Evolutionary conservation across 2,797 vertebrate species (phyloP).

Genomic region (Lagodon rhomboides): DNA sequence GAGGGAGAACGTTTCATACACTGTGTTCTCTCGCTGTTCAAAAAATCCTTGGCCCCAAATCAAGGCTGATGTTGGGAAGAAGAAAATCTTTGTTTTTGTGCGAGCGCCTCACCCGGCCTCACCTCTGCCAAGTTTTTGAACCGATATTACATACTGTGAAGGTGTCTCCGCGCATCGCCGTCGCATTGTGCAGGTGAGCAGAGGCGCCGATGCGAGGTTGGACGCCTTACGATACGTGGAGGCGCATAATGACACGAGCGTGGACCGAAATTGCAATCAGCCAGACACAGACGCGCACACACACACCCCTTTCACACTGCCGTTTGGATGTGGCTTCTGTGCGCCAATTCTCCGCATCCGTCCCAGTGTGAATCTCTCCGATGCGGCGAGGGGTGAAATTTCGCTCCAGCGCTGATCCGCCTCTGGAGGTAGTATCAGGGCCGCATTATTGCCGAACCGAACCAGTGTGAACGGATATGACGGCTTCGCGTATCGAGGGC

Average conservation of each 20-base stretch:
- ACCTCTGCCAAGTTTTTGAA: constrained; percentile 28
- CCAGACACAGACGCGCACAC: too few species aligned
- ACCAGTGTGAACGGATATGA: too few species aligned
- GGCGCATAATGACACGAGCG: constrained; percentile 21
- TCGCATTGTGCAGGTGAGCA: constrained; percentile 25
- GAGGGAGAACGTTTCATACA: not conserved
- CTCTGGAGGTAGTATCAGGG: too few species aligned
- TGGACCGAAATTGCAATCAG: constrained; percentile 13
- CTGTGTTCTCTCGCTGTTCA: not conserved
- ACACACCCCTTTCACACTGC: too few species aligned
- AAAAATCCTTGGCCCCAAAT: constrained; percentile 19
- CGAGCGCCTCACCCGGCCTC: not conserved
- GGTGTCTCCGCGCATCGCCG: constrained; percentile 37
- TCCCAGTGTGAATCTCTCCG: too few species aligned
- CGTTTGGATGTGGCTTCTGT: too few species aligned
- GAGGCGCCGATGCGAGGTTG: constrained; percentile 1
- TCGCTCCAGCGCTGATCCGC: too few species aligned
- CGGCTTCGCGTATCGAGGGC: too few species aligned
- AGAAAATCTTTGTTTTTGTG: constrained; percentile 19
- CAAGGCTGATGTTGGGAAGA: constrained; percentile 9
- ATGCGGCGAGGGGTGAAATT: too few species aligned
- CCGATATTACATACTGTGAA: constrained; percentile 13
- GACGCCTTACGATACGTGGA: not conserved
- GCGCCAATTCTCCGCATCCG: too few species aligned
- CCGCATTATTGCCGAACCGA: too few species aligned